Conservation (phyloP, 1,140 invertebrate species). For the Agraylea sexmaculata region DNA sequence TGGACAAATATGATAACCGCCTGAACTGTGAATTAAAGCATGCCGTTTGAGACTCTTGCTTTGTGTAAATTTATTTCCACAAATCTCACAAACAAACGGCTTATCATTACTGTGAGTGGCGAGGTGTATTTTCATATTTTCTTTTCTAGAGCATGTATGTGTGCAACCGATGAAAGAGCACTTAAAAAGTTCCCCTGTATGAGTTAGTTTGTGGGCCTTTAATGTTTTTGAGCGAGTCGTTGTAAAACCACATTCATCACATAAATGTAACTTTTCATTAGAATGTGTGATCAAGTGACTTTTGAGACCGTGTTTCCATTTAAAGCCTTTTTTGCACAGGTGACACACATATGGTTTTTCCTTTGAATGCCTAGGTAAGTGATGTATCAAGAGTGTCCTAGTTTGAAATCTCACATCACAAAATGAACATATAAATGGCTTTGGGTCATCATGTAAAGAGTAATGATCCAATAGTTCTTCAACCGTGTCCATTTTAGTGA, state of each 20-base stretch:
- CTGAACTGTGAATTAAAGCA: conserved; percentile 32
- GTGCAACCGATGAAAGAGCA: conserved; percentile 39
- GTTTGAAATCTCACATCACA: conserved; percentile 43
- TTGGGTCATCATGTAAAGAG: conserved; percentile 34
- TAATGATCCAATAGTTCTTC: conserved; percentile 36
- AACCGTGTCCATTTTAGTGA: conserved; percentile 31
- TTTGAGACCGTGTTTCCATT: conserved; percentile 50
- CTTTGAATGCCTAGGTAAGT: conserved; percentile 44
- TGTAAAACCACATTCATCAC: conserved; percentile 48
- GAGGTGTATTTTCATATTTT: conserved; percentile 39
- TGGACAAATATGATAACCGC: conserved; percentile 28
- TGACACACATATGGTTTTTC: conserved; percentile 45
- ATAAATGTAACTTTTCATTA: conserved; percentile 44
- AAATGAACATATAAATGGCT: conserved; percentile 42
- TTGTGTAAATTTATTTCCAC: conserved; percentile 39
- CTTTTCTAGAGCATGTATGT: conserved; percentile 38
- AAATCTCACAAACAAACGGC: conserved; percentile 39
- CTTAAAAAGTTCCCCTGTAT: conserved; percentile 42
- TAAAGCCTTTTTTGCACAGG: conserved; percentile 48
- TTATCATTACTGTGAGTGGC: conserved; percentile 46
- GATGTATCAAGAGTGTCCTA: conserved; percentile 37
- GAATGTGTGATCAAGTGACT: conserved; percentile 45
- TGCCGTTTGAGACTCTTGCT: conserved; percentile 40
- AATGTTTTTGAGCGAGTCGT: conserved; percentile 47
- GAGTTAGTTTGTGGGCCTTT: conserved; percentile 43